Evolutionary conservation across 1,140 invertebrate genomes (phyloP).

Genomic region (Drosophila aff.): DNA sequence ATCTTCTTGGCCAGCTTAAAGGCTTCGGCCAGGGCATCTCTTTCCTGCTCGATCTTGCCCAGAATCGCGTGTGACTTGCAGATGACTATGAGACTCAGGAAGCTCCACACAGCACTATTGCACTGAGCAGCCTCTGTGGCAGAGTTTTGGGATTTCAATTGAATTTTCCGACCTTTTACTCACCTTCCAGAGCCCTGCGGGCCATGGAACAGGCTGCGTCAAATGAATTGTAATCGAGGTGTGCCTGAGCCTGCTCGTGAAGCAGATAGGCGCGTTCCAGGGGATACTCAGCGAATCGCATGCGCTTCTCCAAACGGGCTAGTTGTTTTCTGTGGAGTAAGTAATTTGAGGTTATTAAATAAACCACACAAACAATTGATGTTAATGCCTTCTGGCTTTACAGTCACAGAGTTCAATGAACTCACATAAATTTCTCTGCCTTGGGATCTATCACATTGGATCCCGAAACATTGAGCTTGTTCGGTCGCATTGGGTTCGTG

Average conservation of each 20-base stretch:
- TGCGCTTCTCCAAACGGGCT: constrained; percentile 56
- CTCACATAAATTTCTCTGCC: constrained; percentile 60
- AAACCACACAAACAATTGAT: background rate
- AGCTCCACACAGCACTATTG: constrained; percentile 62
- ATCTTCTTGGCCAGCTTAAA: constrained; percentile 50
- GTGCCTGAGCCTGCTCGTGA: constrained; percentile 68
- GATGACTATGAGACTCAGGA: constrained; percentile 60
- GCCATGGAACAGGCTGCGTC: constrained; percentile 65
- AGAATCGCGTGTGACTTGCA: constrained; percentile 67
- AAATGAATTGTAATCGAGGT: constrained; percentile 62
- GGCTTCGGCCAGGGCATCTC: constrained; percentile 46
- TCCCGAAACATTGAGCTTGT: background rate
- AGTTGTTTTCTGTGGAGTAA: constrained; percentile 42
- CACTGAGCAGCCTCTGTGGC: constrained; percentile 51
- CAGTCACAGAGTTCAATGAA: too few species aligned
- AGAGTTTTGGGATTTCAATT: too few species aligned
- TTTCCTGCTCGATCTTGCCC: constrained; percentile 60
- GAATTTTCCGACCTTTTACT: background rate
- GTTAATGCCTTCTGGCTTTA: too few species aligned
- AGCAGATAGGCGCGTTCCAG: constrained; percentile 75
- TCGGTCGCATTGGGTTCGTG: background rate
- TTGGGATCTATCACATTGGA: constrained; percentile 36
- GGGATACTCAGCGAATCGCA: constrained; percentile 62
- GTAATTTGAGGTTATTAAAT: background rate
- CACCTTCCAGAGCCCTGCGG: constrained; percentile 62